A percentile compares a stretch with the other conserved stretches of the same genome.
Evolutionary conservation across 1,140 invertebrate species (phyloP).

Genomic region (Apis dorsata): DNA sequence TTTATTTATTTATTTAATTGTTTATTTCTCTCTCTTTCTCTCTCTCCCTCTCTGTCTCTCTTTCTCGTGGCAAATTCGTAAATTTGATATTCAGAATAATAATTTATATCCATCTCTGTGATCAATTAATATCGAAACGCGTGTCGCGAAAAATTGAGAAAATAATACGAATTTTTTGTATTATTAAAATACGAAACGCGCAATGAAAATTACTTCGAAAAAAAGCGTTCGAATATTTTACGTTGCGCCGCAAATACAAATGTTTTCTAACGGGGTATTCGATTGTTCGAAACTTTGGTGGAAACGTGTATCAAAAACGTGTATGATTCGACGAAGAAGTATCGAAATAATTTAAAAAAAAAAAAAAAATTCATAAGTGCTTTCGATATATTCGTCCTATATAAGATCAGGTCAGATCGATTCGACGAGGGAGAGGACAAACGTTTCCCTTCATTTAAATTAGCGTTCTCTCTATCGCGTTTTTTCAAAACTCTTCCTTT

Average conservation of each 20-base stretch:
- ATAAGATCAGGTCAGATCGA: not conserved
- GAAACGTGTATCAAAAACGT: too few relatives aligned
- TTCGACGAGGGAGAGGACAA: not conserved
- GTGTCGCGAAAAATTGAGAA: not conserved
- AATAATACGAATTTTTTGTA: not conserved
- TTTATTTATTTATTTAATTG: too few relatives aligned
- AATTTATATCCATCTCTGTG: constrained; percentile 1
- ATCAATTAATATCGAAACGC: not conserved
- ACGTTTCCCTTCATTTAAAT: constrained; percentile 6
- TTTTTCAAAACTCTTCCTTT: too few relatives aligned
- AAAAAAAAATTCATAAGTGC: too few relatives aligned
- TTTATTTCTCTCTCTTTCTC: too few relatives aligned
- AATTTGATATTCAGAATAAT: not conserved
- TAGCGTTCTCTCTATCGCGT: not conserved
- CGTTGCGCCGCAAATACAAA: not conserved
- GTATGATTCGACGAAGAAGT: too few relatives aligned
- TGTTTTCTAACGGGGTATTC: constrained; percentile 3
- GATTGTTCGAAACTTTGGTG: not conserved
- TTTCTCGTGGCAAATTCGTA: not conserved
- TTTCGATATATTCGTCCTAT: too few relatives aligned
- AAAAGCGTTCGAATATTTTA: not conserved
- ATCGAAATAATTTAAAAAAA: too few relatives aligned
- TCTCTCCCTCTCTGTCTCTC: not conserved
- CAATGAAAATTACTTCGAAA: not conserved
- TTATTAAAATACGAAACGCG: not conserved